These are phyloP conservation scores for Chamaedrilus cognettii DNA, from an alignment of 2,888 invertebrate genomes.

Conservation along the genomic window DNA sequence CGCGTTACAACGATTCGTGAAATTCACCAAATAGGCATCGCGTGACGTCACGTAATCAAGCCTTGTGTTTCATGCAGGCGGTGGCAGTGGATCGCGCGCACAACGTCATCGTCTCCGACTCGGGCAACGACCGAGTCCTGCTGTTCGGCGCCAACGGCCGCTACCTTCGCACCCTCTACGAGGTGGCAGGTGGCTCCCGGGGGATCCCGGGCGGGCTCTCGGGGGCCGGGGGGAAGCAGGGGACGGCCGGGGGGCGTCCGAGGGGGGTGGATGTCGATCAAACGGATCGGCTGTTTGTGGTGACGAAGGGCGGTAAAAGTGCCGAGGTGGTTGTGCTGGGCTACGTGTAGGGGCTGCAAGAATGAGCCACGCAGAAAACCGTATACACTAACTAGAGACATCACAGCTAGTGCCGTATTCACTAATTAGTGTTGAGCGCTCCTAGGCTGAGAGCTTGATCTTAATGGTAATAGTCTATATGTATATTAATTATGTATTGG, in stretches of 20 bases:
- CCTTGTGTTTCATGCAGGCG: no score
- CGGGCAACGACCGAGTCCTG: slow-evolving; percentile 14
- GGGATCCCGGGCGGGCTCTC: background rate
- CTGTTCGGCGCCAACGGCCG: slow-evolving; percentile 16
- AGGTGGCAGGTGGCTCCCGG: background rate
- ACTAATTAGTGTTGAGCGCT: no score
- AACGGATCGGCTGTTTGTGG: slow-evolving; percentile 2
- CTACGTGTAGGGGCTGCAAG: background rate
- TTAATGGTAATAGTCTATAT: no score
- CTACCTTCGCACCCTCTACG: background rate
- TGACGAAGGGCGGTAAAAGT: slow-evolving; percentile 5
- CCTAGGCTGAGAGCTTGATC: no score
- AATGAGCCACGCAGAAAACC: no score
- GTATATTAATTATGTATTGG: no score
- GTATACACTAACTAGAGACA: no score
- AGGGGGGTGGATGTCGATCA: slow-evolving; percentile 9
- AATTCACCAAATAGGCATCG: no score
- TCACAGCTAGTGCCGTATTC: no score
- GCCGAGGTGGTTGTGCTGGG: background rate
- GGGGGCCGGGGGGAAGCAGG: background rate
- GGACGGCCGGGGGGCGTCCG: background rate
- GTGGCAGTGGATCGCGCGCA: slow-evolving; percentile 77
- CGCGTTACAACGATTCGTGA: no score
- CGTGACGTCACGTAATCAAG: no score
- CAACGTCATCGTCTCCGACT: slow-evolving; percentile 76